Evolutionary conservation across 2,888 invertebrate genomes (phyloP).

Genomic region (Sipha maydis): DNA sequence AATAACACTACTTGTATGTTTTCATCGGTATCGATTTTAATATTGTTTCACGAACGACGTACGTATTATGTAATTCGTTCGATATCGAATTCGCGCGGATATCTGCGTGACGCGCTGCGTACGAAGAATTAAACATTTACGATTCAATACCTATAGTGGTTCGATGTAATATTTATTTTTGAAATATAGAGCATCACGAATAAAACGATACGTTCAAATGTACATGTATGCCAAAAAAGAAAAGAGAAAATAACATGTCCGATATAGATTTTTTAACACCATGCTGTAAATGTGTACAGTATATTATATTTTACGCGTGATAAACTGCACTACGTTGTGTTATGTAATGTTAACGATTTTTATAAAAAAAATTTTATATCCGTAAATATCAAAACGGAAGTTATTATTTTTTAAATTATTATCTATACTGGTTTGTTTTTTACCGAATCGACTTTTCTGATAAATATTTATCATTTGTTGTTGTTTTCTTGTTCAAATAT

Average conservation of each 20-base stretch:
- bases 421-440: background rate
- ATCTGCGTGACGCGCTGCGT: background rate
- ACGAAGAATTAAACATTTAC: background rate
- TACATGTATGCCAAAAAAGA: no score
- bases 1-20: slow-evolving; percentile 31
- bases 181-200: no score
- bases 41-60: background rate
- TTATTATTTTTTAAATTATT: background rate
- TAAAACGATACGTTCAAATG: no score
- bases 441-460: background rate
- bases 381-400: background rate
- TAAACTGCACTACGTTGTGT: no score
- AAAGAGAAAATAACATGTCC: no score
- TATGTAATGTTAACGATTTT: no score
- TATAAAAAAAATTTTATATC: no score
- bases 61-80: slow-evolving; percentile 27
- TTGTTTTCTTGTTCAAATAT: background rate
- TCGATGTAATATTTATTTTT: no score
- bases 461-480: background rate
- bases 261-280: no score
- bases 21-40: slow-evolving; percentile 37
- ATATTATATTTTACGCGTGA: no score
- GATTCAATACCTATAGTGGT: no score
- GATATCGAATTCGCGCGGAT: slow-evolving; percentile 26
- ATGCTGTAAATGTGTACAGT: no score